Evolutionary conservation across 92 coral and sea anemone species (phyloP).

Genomic region (Paramuricea clavata): DNA sequence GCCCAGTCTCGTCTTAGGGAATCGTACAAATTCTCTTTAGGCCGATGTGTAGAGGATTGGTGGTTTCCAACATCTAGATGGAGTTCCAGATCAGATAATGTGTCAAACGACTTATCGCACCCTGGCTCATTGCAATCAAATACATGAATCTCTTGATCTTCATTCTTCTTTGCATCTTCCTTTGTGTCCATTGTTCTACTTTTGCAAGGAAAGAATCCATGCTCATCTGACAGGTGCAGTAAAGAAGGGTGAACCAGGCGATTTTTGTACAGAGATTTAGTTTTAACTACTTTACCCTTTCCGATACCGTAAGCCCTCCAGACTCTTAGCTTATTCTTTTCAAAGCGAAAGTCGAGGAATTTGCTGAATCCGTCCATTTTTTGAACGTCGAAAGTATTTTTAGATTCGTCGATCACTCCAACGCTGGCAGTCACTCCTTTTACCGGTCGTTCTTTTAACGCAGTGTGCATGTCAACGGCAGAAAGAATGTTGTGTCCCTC

Average conservation of each 20-base stretch:
- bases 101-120: neutral
- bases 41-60: neutral
- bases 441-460: neutral
- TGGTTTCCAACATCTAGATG: neutral
- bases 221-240: neutral
- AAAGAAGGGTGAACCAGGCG: neutral
- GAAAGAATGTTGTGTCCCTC: constrained; percentile 14
- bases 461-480: constrained; percentile 9
- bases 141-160: no score
- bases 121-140: no score
- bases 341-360: neutral
- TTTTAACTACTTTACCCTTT: neutral
- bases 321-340: neutral
- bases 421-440: neutral
- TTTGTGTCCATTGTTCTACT: neutral
- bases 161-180: no score
- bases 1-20: no score
- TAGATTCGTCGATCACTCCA: neutral
- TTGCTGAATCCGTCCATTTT: neutral
- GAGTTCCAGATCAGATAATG: neutral
- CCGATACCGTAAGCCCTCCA: neutral
- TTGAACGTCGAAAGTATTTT: neutral
- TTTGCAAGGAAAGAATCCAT: neutral
- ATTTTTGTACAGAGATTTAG: neutral
- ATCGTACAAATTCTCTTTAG: no score